Percentiles rank a stretch among this genome's conserved stretches.
Conservation (phyloP, 1,140 invertebrate species). For the Ceratoteleas bidentatus region DNA sequence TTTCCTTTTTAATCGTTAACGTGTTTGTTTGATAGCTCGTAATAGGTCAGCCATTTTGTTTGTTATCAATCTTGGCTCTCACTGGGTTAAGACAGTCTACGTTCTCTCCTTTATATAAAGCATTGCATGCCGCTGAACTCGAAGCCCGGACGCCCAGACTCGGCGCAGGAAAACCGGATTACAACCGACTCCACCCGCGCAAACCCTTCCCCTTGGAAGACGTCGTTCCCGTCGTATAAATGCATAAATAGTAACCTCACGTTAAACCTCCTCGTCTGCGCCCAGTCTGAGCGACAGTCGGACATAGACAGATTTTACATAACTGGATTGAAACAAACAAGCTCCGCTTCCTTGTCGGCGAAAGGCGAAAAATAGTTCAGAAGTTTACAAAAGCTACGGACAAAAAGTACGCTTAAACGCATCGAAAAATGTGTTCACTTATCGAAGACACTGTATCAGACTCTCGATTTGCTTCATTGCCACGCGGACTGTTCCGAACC, state of each 20-base stretch:
- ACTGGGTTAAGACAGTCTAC: conserved; percentile 77
- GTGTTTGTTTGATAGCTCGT: conserved; percentile 61
- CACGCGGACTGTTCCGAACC: conserved; percentile 21
- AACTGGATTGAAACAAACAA: conserved; percentile 57
- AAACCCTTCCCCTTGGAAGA: conserved; percentile 57
- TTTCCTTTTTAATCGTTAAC: conserved; percentile 28
- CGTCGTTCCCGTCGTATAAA: conserved; percentile 39
- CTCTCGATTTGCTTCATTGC: conserved; percentile 31
- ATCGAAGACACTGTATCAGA: conserved; percentile 59
- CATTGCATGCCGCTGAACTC: conserved; percentile 68
- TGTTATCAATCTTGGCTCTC: conserved; percentile 76
- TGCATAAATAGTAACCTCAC: conserved; percentile 23
- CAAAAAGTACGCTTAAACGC: conserved; percentile 38
- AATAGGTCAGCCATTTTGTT: conserved; percentile 62
- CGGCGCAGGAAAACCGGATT: conserved; percentile 44
- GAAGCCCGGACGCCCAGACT: conserved; percentile 42
- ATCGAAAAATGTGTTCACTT: conserved; percentile 41
- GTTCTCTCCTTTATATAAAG: conserved; percentile 78
- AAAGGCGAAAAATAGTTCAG: conserved; percentile 53
- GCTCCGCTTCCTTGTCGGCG: conserved; percentile 22
- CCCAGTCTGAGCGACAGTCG: conserved; percentile 61
- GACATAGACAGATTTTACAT: conserved; percentile 62
- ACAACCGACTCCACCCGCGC: too few species aligned
- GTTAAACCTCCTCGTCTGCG: conserved; percentile 53
- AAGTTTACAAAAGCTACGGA: conserved; percentile 50